Base-by-base conservation (phyloP, 2,113 vertebrate species). In the Microcebus ravelobensis region DNA sequence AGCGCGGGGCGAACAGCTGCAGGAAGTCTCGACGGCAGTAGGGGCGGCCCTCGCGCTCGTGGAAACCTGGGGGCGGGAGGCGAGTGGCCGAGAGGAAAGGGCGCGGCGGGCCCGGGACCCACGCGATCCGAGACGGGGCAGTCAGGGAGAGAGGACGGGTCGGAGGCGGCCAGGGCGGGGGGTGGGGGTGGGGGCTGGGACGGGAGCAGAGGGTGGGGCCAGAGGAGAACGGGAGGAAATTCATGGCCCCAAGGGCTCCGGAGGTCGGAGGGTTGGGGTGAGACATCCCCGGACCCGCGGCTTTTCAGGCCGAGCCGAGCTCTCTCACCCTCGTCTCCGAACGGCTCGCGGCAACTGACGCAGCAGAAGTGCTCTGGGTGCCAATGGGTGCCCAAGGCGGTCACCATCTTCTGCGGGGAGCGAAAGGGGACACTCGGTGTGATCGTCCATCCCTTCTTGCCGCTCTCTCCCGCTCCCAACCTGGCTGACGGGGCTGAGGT, bases 351-450 rank as follows among this genome's bases (percentile, higher is more conserved):
- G 87, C 99, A 99, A 89, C 99, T 99, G 15, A 99, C 99, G 57
- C 99, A 99, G 98, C 99, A 99, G 98, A 99, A 99, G 91, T 99
- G 99, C 97, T 99, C 99, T 0, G 99, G 99, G 97, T 99, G 99
- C 99, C 99, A 99, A 97, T 99, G 99, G 96, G 99, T 99, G 90
- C 99, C 99, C 97, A 99, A 98, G 55, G 99, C 99, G 0, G 99
- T 99, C 63, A 99, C 99, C 99, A 99, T 99, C 99, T 99, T 99
- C 99, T 99, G 97, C 8, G 89, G 48, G 61, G 42, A 92, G 81
- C 0, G 83, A 93, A 71, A 77, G 12, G 3, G 3, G 45, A 73
- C 34, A 21, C 55, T 63, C 83, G 45, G 36, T 29, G 57, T 39
- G 52, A 10, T 36, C 29, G 45, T 76, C 14, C 2, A 27, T 27